A percentile compares a stretch with the other conserved stretches of the same genome.
phyloP scores from a whole-genome alignment of 1,140 invertebrate genomes.

The Heliconius himera region DNA sequence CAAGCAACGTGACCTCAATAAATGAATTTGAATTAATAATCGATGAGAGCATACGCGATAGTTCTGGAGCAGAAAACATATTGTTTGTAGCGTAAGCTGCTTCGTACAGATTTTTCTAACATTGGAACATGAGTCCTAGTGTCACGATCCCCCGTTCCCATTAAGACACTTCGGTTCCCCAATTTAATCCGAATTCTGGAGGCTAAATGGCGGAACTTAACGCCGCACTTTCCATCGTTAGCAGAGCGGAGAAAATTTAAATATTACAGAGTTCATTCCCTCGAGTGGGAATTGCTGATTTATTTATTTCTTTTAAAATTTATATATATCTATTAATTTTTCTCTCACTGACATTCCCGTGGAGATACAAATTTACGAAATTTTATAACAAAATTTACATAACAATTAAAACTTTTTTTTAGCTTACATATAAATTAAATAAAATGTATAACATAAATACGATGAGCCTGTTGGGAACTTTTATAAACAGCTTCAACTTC shows the following conservation, averaged over 20 bases:
- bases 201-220: too few relatives aligned
- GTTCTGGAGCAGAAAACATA: constrained; percentile 9
- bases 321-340: neutral
- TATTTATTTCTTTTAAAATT: neutral
- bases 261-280: too few relatives aligned
- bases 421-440: neutral
- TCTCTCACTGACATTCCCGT: neutral
- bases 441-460: neutral
- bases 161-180: too few relatives aligned
- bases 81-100: neutral
- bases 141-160: neutral
- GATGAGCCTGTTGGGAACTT: neutral
- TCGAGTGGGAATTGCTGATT: too few relatives aligned
- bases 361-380: neutral
- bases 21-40: constrained; percentile 26
- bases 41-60: neutral
- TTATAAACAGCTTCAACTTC: too few relatives aligned
- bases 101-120: neutral
- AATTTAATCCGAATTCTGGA: too few relatives aligned
- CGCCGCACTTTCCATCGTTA: too few relatives aligned
- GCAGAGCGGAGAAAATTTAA: too few relatives aligned
- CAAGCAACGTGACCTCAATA: constrained; percentile 22
- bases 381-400: neutral
- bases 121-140: neutral
- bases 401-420: neutral